Evolutionary conservation across 2,888 invertebrate genomes (phyloP).

Genomic region (Sepioteuthis lessoniana): DNA sequence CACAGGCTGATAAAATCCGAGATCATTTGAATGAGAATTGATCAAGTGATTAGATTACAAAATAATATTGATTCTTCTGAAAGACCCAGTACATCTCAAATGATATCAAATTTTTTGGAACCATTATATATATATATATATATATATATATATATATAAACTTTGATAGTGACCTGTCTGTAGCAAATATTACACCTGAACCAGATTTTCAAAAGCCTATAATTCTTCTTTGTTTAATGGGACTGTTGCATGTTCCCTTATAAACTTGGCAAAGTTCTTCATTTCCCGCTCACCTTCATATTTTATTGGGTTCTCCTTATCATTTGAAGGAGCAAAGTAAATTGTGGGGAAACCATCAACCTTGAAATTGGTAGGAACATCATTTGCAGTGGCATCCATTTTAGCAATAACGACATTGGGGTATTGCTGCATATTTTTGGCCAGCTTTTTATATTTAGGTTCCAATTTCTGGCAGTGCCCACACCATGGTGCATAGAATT

Average conservation of each 20-base stretch:
- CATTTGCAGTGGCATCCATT: conserved; percentile 77
- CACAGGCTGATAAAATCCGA: too few species aligned
- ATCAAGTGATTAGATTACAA: too few species aligned
- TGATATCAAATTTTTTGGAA: too few species aligned
- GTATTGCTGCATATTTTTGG: conserved; percentile 70
- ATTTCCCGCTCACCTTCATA: conserved; percentile 72
- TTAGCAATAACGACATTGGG: conserved; percentile 74
- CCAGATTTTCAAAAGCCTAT: conserved; percentile 52
- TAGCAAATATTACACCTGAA: not conserved
- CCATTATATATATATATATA: too few species aligned
- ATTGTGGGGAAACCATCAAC: conserved; percentile 78
- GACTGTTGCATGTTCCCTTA: conserved; percentile 69
- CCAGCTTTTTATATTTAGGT: conserved; percentile 76
- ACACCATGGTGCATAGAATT: conserved; percentile 80
- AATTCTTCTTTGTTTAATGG: conserved; percentile 68
- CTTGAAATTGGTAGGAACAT: conserved; percentile 73
- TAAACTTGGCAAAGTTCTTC: conserved; percentile 71
- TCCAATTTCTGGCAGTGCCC: conserved; percentile 79
- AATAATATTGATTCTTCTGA: too few species aligned
- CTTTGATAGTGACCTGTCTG: not conserved
- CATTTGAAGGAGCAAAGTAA: conserved; percentile 74
- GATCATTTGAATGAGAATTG: too few species aligned
- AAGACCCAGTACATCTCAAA: too few species aligned
- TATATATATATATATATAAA: not conserved
- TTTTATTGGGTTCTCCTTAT: conserved; percentile 73